phyloP scores from a whole-genome alignment of 2,888 invertebrate genomes.

The Drosophila mimetica region DNA sequence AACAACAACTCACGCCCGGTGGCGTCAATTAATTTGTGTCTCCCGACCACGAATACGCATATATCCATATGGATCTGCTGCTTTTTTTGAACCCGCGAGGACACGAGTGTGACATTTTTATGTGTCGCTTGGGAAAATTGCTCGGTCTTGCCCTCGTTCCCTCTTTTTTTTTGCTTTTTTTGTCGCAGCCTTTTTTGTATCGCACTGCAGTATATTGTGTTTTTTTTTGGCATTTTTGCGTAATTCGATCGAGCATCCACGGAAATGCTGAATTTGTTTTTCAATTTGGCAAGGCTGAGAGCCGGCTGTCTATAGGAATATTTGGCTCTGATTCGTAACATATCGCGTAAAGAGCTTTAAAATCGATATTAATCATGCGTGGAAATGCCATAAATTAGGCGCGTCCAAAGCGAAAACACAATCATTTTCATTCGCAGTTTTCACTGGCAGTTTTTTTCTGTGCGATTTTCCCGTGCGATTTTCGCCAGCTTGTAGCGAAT shows the following conservation, averaged over 20 bases:
- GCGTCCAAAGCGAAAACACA: conserved; percentile 30
- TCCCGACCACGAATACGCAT: conserved; percentile 24
- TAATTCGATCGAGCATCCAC: conserved; percentile 57
- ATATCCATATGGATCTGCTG: not conserved
- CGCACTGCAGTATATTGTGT: conserved; percentile 16
- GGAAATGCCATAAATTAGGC: conserved; percentile 74
- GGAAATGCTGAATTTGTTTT: conserved; percentile 55
- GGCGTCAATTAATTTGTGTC: conserved; percentile 75
- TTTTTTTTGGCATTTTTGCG: conserved; percentile 50
- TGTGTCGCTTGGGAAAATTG: conserved; percentile 44
- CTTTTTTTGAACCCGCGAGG: conserved; percentile 50
- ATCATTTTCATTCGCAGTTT: conserved; percentile 16
- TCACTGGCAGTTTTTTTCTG: not conserved
- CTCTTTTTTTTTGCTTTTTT: not conserved
- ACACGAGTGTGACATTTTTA: conserved; percentile 55
- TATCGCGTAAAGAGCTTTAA: conserved; percentile 71
- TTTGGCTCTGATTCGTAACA: conserved; percentile 30
- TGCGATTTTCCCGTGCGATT: conserved; percentile 9
- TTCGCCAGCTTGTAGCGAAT: conserved; percentile 55
- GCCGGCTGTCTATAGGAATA: conserved; percentile 15
- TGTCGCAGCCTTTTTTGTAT: not conserved
- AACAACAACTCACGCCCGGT: conserved; percentile 62
- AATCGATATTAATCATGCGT: conserved; percentile 82
- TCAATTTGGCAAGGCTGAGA: conserved; percentile 47
- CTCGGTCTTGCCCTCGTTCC: conserved; percentile 10